A percentile compares a stretch with the other conserved stretches of the same genome.
Evolutionary conservation across 2,113 vertebrate genomes (phyloP).

Genomic region (Dasypus novemcinctus): DNA sequence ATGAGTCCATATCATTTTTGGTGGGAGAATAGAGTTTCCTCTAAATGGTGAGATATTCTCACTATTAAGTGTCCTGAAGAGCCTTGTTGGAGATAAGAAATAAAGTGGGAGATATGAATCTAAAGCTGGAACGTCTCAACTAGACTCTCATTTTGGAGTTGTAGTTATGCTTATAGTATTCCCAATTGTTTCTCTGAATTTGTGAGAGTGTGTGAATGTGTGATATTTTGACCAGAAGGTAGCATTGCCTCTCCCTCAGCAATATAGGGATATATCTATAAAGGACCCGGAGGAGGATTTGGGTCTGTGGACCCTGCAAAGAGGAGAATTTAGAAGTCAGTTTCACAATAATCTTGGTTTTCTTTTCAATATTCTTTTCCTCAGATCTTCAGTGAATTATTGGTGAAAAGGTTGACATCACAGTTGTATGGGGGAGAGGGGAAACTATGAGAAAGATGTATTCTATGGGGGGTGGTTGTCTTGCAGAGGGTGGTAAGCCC

Average conservation of each 20-base stretch:
- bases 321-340: not conserved
- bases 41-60: not conserved
- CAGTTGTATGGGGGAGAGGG: not conserved
- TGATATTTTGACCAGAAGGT: not conserved
- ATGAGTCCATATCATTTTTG: not conserved
- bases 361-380: not conserved
- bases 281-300: not conserved
- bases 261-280: not conserved
- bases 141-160: not conserved
- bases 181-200: not conserved
- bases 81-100: not conserved
- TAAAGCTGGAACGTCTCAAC: not conserved
- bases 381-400: not conserved
- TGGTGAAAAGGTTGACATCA: not conserved
- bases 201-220: not conserved
- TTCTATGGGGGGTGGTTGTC: not conserved
- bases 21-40: not conserved
- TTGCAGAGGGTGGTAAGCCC: not conserved
- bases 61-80: not conserved
- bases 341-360: not conserved
- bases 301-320: not conserved
- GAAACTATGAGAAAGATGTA: not conserved
- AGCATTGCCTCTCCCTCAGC: not conserved
- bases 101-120: not conserved
- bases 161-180: not conserved